These are phyloP conservation scores for Dasyurus viverrinus DNA, from an alignment of 2,113 vertebrate species.

Conservation along the genomic window DNA sequence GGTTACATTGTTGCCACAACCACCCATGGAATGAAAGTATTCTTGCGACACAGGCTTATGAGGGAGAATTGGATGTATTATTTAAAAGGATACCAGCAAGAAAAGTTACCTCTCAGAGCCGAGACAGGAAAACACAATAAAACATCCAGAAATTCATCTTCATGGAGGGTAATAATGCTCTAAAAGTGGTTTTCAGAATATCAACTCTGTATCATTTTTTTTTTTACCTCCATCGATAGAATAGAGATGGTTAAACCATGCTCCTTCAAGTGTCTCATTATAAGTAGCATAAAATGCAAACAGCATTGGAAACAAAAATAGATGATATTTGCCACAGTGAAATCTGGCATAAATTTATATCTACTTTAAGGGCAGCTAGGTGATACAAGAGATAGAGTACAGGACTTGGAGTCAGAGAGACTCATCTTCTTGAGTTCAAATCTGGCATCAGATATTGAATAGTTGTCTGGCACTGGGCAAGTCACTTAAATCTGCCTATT, in stretches of 20 bases:
- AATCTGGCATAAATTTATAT: constrained; percentile 9
- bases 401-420: background rate
- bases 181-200: constrained; percentile 48
- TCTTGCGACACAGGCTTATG: background rate
- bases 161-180: constrained; percentile 6
- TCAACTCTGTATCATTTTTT: constrained; percentile 43
- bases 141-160: constrained; percentile 25
- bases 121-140: constrained; percentile 23
- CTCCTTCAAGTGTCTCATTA: constrained; percentile 25
- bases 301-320: background rate
- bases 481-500: background rate
- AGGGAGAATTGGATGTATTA: constrained; percentile 46
- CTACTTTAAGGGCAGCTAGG: background rate
- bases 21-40: constrained; percentile 12
- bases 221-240: constrained; percentile 41
- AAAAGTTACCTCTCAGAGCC: constrained; percentile 37
- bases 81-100: constrained; percentile 24
- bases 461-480: background rate
- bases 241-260: background rate
- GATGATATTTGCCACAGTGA: background rate
- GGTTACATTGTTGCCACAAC: constrained; percentile 5
- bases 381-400: background rate
- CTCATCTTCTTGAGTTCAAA: background rate
- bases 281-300: background rate
- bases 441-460: background rate